Conservation (phyloP, 2,888 invertebrate species). For the Drosophila pseudotalamancana region DNA sequence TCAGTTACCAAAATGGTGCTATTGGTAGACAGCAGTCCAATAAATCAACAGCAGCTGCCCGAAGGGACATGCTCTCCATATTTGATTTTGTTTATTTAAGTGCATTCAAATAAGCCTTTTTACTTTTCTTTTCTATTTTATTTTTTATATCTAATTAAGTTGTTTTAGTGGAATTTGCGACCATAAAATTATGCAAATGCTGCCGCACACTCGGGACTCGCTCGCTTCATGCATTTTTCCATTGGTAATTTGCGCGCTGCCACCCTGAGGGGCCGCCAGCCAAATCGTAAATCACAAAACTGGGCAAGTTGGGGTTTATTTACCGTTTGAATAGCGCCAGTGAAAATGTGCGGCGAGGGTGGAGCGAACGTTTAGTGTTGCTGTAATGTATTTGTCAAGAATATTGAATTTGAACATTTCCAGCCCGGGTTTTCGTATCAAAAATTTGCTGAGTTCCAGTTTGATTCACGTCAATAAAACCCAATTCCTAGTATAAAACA, state of each 20-base stretch:
- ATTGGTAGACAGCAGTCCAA: conserved; percentile 35
- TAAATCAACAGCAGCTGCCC: conserved; percentile 64
- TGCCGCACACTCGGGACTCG: conserved; percentile 31
- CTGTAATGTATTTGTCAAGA: too few relatives aligned
- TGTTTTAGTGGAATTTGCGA: conserved; percentile 73
- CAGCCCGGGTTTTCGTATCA: too few relatives aligned
- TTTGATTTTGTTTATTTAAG: conserved; percentile 69
- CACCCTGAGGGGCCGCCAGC: conserved; percentile 35
- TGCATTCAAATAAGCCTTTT: conserved; percentile 67
- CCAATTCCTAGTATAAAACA: too few relatives aligned
- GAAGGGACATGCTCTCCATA: conserved; percentile 67
- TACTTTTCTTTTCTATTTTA: conserved; percentile 11
- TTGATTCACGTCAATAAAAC: too few relatives aligned
- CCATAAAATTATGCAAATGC: conserved; percentile 76
- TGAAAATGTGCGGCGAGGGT: conserved; percentile 18
- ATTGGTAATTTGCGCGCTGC: conserved; percentile 62
- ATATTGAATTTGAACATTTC: too few relatives aligned
- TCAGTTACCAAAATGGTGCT: conserved; percentile 56
- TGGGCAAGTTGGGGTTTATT: conserved; percentile 43
- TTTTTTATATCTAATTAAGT: conserved; percentile 69
- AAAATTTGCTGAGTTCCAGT: too few relatives aligned
- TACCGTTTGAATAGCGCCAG: conserved; percentile 5
- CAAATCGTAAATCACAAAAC: conserved; percentile 62
- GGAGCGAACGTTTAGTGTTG: background rate
- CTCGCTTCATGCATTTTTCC: conserved; percentile 43